Evolutionary conservation across 2,113 vertebrate genomes (phyloP), one percentile per base, ranked within the genome.

Genomic region (Pseudorhombus dupliciocellatus): DNA sequence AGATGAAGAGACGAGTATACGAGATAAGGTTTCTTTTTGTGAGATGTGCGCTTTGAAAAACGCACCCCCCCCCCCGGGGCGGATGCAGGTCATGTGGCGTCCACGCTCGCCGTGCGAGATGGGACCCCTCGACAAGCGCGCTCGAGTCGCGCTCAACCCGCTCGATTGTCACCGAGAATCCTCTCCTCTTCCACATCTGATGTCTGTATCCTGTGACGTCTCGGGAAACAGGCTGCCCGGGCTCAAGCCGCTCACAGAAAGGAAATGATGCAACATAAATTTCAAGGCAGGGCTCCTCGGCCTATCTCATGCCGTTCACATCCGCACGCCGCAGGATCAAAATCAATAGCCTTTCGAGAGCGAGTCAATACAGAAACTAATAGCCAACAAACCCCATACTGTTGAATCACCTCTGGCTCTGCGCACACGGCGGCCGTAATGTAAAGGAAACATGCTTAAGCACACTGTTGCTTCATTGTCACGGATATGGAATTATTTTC

Each of bases 311-410:
- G 58, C 59, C 12, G 56, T 53, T 70, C 54, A 63, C 55, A 73
- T 40, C 70, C 76, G 68, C 51, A 14, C 30, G 21, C 66, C 14
- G 52, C 63, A 25, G 75, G 74, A 74, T 79, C 48, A 55, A 91
- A 92, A 90, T 92, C 87, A 84, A 90, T 91, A 87, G 63, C 64
- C 77, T 89, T 81, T 88, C 80, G 87, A 88, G 73, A 83, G 71
- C 30, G 68, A 83, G 77, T 91, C 89, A 83, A 87, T 81, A 77
- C 80, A 84, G 81, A 87, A 88, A 83, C 64, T 78, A 88, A 86
- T 87, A 85, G 85, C 66, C 44, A 85, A 89, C 83, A 86, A 85
- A 84, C 69, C 78, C 71, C n/a, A 8, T 57, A 66, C 85, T 76
- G 78, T 86, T 59, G 79, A 83, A 81, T 66, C 77, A 78, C 62